Evolutionary conservation across 2,797 vertebrate genomes (phyloP), one percentile per base, ranked within the genome.

Genomic region (Sebastes diploproa): DNA sequence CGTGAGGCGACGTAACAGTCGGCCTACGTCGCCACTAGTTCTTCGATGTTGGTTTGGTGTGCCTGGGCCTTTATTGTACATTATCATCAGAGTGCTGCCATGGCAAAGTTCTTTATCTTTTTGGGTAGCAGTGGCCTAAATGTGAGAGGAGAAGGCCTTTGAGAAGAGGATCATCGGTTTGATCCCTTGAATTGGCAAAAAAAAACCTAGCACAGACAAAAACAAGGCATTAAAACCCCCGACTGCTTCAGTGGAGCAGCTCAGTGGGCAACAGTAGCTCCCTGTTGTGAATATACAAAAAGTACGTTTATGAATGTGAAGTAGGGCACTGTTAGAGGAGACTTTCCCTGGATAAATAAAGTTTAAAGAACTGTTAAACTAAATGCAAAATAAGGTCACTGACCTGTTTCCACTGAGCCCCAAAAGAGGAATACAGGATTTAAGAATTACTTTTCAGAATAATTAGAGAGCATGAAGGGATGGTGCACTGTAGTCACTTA

Each of bases 341-440:
- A 72, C 13, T 61, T 29, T 83, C 36, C 29, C 25, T 29, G 13
- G 55, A 61, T 81, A 56, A 59, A 80, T 66, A 29, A 81, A 76
- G 75, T 83, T 77, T 60, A 27, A 34, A 73, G 52, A 79, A 68
- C 42, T 77, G 20, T 72, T 46, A 34, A 76, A 73, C 12, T 50
- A 22, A 72, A 86, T 76, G 73, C 52, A 78, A 84, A 84, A 83
- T 72, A 77, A 72, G 71, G 70, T 80, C 77, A 73, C 38, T 88
- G 84, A 73, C 80, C 73, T 85, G 64, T 75, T 80, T 84, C 75
- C 38, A 71, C 69, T 50, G 18, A 81, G 65, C 16, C 36, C 56
- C 34, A 59, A 52, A 73, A 73, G 25, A 71, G 25, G 38, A 34
- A 64, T 60, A 69, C 11, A 63, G 27, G 8, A 60, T 68, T 58